These are phyloP conservation scores for Scotopteryx bipunctaria DNA, from an alignment of 2,888 invertebrate genomes.

Conservation along the genomic window DNA sequence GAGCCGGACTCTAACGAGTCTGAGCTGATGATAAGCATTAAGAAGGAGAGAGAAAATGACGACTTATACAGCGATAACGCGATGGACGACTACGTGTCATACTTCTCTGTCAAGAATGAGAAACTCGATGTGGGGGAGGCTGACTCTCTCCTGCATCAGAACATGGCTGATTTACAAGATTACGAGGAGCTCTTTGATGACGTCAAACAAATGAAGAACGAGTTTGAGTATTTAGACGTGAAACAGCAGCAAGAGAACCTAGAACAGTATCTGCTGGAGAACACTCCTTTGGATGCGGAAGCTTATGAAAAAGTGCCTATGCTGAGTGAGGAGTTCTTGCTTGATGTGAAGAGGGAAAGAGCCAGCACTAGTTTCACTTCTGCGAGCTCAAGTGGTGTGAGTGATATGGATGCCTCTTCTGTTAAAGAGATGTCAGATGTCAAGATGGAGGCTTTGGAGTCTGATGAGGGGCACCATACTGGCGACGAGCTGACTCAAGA, in stretches of 20 bases:
- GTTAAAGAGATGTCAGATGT: constrained; percentile 60
- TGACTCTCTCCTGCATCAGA: constrained; percentile 81
- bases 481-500: constrained; percentile 80
- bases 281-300: constrained; percentile 70
- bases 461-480: constrained; percentile 74
- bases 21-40: constrained; percentile 49
- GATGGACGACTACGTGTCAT: constrained; percentile 70
- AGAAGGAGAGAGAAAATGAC: constrained; percentile 62
- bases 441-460: constrained; percentile 70
- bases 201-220: constrained; percentile 64
- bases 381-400: constrained; percentile 77
- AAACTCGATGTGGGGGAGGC: constrained; percentile 63
- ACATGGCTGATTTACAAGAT: constrained; percentile 83
- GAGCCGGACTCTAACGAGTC: constrained; percentile 49
- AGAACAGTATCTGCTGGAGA: constrained; percentile 72
- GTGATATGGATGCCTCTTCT: constrained; percentile 73
- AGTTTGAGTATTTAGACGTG: constrained; percentile 69
- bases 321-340: constrained; percentile 69
- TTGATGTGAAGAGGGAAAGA: constrained; percentile 74
- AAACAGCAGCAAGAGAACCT: constrained; percentile 70
- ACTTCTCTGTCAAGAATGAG: constrained; percentile 65
- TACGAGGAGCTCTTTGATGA: constrained; percentile 74
- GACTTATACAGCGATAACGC: constrained; percentile 75
- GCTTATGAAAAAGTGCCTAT: constrained; percentile 69
- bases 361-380: constrained; percentile 80